These are phyloP conservation scores for Chroicocephalus ridibundus DNA, from an alignment of 2,113 vertebrate species.

Conservation along the genomic window DNA sequence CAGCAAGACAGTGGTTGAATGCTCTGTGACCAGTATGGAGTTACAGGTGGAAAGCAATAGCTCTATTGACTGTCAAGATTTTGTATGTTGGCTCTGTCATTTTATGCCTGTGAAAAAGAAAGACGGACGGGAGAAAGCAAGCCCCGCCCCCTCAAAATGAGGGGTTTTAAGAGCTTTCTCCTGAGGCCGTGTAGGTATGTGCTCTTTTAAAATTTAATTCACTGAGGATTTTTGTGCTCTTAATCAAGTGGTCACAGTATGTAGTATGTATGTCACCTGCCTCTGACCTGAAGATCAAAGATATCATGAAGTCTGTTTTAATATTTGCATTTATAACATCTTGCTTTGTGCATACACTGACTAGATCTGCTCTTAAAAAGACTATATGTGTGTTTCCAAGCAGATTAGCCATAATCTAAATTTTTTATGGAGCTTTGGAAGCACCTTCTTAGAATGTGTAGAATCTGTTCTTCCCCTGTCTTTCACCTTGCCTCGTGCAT, in stretches of 20 bases:
- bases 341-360: neutral
- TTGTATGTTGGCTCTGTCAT: neutral
- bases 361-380: neutral
- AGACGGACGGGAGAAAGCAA: neutral
- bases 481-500: neutral
- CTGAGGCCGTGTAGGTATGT: neutral
- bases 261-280: neutral
- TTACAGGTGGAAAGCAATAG: neutral
- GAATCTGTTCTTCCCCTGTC: neutral
- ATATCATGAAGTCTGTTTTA: neutral
- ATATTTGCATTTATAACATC: neutral
- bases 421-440: neutral
- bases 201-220: neutral
- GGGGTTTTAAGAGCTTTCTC: neutral
- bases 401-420: neutral
- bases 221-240: neutral
- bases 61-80: neutral
- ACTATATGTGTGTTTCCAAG: neutral
- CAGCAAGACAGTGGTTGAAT: neutral
- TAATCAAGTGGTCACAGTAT: neutral
- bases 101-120: neutral
- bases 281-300: neutral
- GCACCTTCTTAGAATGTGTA: neutral
- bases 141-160: fast-evolving
- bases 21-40: neutral